Percentiles rank a stretch among this genome's conserved stretches.
Conservation (phyloP, 2,888 invertebrate genomes). For the Phlogophora meticulosa region DNA sequence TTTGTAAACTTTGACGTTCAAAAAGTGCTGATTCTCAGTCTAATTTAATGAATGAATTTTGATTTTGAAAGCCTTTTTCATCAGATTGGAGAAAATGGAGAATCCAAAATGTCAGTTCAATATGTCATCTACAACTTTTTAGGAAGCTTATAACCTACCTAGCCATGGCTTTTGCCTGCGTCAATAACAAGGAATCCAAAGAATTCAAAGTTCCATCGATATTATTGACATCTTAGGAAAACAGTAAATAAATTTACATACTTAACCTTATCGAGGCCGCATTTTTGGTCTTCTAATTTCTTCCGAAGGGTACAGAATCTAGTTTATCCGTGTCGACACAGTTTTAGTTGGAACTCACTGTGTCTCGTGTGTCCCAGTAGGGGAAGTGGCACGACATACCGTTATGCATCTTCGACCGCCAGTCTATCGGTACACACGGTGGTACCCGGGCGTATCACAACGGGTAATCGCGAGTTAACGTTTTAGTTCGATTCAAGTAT, state of each 20-base stretch:
- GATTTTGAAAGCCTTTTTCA: too few relatives aligned
- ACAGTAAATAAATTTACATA: constrained; percentile 51
- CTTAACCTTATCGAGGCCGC: constrained; percentile 38
- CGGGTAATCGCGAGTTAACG: constrained; percentile 63
- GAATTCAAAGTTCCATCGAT: constrained; percentile 16
- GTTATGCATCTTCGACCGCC: constrained; percentile 78
- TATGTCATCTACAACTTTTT: not conserved
- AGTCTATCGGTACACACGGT: constrained; percentile 79
- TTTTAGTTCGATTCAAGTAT: constrained; percentile 59
- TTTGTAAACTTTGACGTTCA: too few relatives aligned
- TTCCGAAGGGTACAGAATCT: constrained; percentile 61
- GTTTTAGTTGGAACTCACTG: constrained; percentile 63
- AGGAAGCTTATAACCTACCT: not conserved
- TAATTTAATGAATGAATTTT: too few relatives aligned
- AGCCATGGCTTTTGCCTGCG: not conserved
- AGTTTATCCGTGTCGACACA: constrained; percentile 60
- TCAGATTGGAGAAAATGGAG: too few relatives aligned
- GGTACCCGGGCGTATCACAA: constrained; percentile 74
- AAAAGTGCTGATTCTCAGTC: too few relatives aligned
- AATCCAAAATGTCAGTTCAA: not conserved
- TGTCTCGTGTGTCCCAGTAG: constrained; percentile 66
- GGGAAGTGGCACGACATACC: constrained; percentile 85
- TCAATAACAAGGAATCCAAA: not conserved
- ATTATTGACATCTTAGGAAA: constrained; percentile 34
- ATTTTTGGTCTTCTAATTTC: constrained; percentile 55